Base-by-base conservation (phyloP, 2,797 vertebrate genomes). In the Bradypodion ventrale region DNA sequence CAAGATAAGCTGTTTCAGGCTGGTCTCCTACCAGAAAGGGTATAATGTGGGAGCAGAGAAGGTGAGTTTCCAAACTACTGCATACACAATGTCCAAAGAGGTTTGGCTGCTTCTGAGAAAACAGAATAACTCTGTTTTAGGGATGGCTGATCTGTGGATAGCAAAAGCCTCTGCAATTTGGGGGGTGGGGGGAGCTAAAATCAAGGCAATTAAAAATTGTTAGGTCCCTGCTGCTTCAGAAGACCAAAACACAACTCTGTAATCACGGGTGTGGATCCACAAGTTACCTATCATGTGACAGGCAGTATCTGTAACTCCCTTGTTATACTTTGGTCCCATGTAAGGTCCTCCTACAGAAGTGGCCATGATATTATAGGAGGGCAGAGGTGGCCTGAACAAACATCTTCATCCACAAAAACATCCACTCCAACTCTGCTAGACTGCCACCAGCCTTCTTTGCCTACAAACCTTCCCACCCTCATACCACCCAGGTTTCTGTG, bases 71-170 rank as follows among this genome's bases (percentile, higher is more conserved):
- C 70, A 27, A 69, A 19, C 29, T 63, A n/a, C 63, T 74, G 82
- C 75, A 49, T 83, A 82, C 65, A 62, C 62, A 52, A 25, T 25
- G 84, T n/a, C 70, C 49, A 75, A 29, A 29, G 2, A 83, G 25
- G 37, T 78, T 25, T 4, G 63, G 35, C 44, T 75, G 46, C 2
- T 27, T 62, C 56, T 90, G 27, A 85, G 72, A 42, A 16, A 59
- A 85, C 42, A 37, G 27, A 72, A 90, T 89, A 86, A 32, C 40
- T 80, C n/a, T 65, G 69, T 2, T 84, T 76, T 79, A 83, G 80
- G 82, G 68, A 65, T 32, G 21, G 1, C 0, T 32, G 59, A n/a
- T 81, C 52, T 66, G 89, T 87, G 87, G 35, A 65, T 86, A 85
- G n/a, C 19, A 46, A 35, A 0, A 0, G 0, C n/a, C 46, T 78